Evolutionary conservation across 2,888 invertebrate genomes (phyloP).

Genomic region (Aromia moschata): DNA sequence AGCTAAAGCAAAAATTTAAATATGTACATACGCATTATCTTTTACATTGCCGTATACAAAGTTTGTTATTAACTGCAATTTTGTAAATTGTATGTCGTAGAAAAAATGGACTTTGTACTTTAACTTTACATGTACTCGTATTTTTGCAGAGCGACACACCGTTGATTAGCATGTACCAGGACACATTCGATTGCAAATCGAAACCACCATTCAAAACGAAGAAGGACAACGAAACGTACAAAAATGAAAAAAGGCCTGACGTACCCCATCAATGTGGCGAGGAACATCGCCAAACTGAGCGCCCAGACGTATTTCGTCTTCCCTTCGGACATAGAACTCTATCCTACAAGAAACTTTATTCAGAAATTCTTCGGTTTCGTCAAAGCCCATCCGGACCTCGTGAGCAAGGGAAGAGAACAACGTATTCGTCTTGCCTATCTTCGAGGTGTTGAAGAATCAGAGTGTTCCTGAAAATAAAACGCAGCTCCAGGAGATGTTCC

Average conservation of each 20-base stretch:
- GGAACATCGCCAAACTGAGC: conserved; percentile 52
- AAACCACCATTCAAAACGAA: conserved; percentile 75
- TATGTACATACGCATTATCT: too few species aligned
- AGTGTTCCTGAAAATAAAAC: conserved; percentile 51
- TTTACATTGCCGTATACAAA: too few species aligned
- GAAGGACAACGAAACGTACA: conserved; percentile 65
- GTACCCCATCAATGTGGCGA: conserved; percentile 55
- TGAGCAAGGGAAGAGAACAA: conserved; percentile 34
- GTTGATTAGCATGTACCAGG: conserved; percentile 43
- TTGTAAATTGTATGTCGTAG: too few species aligned
- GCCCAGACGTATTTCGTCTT: conserved; percentile 54
- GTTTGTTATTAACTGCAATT: too few species aligned
- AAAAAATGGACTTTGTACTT: too few species aligned
- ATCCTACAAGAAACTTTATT: conserved; percentile 50
- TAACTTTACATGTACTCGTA: too few species aligned
- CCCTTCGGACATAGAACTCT: conserved; percentile 55
- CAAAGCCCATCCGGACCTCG: conserved; percentile 35
- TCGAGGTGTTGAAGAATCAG: conserved; percentile 45
- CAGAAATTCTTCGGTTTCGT: conserved; percentile 48
- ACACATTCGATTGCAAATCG: conserved; percentile 73
- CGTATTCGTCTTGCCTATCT: conserved; percentile 52
- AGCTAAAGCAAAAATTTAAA: too few species aligned
- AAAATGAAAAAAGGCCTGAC: conserved; percentile 45
- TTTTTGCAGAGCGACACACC: conserved; percentile 37
- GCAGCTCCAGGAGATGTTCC: conserved; percentile 44